Percentiles rank a stretch among this genome's conserved stretches.
Conservation (phyloP, 2,888 invertebrate species). For the Leistus spinibarbis region DNA sequence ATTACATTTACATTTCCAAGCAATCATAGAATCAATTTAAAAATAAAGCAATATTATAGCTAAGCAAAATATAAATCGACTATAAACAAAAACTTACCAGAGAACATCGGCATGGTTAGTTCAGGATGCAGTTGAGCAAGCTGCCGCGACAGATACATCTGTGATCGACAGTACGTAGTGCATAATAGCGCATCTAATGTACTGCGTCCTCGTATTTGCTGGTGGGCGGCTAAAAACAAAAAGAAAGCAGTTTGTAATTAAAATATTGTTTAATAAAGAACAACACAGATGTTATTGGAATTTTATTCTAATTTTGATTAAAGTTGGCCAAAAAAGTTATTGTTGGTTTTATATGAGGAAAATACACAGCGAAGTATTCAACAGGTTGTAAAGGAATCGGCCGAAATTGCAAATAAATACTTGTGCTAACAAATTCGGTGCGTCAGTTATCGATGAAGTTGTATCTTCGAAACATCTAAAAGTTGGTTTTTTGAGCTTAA, state of each 20-base stretch:
- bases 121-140: conserved; percentile 94
- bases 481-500: no score
- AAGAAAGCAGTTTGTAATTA: no score
- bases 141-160: conserved; percentile 89
- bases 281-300: not conserved
- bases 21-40: no score
- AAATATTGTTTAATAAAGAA: not conserved
- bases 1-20: no score
- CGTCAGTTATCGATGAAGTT: not conserved
- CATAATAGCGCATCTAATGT: conserved; percentile 86
- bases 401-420: not conserved
- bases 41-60: not conserved
- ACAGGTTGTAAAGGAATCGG: not conserved
- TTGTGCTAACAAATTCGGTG: not conserved
- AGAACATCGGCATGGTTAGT: conserved; percentile 99
- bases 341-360: not conserved
- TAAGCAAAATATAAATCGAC: not conserved
- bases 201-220: conserved; percentile 66
- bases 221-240: conserved; percentile 17
- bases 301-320: not conserved
- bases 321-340: not conserved
- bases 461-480: not conserved
- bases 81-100: conserved; percentile 70
- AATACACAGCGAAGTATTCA: not conserved
- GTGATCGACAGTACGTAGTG: conserved; percentile 90